Percentiles rank a stretch among this genome's conserved stretches.
Evolutionary conservation across 2,113 vertebrate species (phyloP).

Genomic region (Ameiurus melas): DNA sequence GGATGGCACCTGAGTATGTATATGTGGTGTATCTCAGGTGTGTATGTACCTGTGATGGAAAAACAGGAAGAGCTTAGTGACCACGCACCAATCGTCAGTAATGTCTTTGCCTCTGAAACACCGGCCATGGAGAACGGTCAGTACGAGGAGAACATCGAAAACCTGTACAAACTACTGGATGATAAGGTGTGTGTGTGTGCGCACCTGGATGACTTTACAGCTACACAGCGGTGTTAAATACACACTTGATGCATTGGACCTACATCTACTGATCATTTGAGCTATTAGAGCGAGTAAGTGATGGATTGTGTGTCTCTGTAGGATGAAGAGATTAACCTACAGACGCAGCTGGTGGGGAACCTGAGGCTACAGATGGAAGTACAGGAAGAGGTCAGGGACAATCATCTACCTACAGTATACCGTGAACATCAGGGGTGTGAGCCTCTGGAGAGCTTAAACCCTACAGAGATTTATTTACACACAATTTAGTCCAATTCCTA

Average conservation of each 20-base stretch:
- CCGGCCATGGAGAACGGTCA: constrained; percentile 79
- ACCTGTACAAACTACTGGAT: constrained; percentile 89
- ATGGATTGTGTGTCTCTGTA: constrained; percentile 52
- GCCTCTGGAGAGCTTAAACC: not conserved
- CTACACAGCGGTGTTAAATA: not conserved
- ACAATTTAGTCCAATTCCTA: not conserved
- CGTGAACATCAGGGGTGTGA: not conserved
- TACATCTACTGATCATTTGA: not conserved
- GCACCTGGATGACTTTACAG: not conserved
- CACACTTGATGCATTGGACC: not conserved
- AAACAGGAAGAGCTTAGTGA: constrained; percentile 87
- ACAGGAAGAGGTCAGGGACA: constrained; percentile 81
- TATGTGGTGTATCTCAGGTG: constrained; percentile 69
- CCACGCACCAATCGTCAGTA: constrained; percentile 83
- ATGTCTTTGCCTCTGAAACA: constrained; percentile 64
- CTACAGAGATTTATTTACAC: not conserved
- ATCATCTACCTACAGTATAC: not conserved
- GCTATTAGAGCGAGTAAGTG: not conserved
- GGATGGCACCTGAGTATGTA: not conserved
- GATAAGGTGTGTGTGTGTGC: constrained; percentile 78
- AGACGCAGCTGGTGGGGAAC: constrained; percentile 84
- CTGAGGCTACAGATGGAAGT: constrained; percentile 86
- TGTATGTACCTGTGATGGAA: constrained; percentile 87
- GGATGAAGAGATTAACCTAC: constrained; percentile 90
- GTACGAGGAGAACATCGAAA: constrained; percentile 82